phyloP scores from a whole-genome alignment of 2,888 invertebrate species.

The Stratiomys singularior region DNA sequence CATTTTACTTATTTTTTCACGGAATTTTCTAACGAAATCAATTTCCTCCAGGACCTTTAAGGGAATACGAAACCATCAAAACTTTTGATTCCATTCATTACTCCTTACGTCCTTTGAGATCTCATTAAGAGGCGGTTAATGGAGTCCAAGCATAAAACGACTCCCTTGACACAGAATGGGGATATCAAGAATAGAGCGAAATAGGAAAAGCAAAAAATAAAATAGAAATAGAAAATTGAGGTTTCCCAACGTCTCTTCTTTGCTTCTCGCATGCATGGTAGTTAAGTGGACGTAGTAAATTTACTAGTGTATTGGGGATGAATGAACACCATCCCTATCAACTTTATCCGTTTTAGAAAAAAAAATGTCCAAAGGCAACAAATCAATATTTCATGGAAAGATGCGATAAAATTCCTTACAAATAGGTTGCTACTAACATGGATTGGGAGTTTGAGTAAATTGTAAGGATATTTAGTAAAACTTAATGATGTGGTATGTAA shows the following conservation, averaged over 20 bases:
- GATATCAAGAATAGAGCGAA: not conserved
- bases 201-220: not conserved
- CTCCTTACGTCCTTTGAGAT: slow-evolving; percentile 19
- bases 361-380: not conserved
- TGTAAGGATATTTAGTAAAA: no score
- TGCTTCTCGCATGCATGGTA: not conserved
- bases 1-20: no score
- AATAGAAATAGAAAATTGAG: slow-evolving; percentile 19
- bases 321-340: not conserved
- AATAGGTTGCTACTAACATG: not conserved
- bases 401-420: not conserved
- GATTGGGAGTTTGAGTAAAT: not conserved
- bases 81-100: slow-evolving; percentile 2
- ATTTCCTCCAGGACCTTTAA: not conserved
- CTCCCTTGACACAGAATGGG: not conserved
- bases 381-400: not conserved
- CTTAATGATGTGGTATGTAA: no score
- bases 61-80: not conserved
- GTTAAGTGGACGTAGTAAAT: not conserved
- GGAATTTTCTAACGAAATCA: slow-evolving; percentile 13
- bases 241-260: slow-evolving; percentile 6
- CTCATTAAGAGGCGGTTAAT: slow-evolving; percentile 16
- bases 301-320: not conserved
- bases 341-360: not conserved
- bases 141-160: slow-evolving; percentile 13